phyloP scores from a whole-genome alignment of 2,888 invertebrate species.

The Nudaria mundana region DNA sequence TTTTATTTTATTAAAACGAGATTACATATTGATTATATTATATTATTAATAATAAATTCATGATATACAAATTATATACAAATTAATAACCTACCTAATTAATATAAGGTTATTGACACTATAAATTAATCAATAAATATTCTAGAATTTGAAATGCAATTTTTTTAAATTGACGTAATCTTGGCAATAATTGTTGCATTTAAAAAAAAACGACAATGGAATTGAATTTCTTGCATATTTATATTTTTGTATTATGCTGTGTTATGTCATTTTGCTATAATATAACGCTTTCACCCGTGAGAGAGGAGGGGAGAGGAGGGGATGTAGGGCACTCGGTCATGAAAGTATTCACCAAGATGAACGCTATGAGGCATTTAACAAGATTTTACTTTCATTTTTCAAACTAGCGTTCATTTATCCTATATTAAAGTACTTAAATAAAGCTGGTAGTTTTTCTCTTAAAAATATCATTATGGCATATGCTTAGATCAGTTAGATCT shows the following conservation, averaged over 20 bases:
- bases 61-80: too few relatives aligned
- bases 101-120: too few relatives aligned
- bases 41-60: neutral
- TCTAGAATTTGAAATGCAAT: neutral
- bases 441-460: neutral
- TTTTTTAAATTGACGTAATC: too few relatives aligned
- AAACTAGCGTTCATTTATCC: neutral
- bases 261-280: constrained; percentile 15
- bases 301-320: too few relatives aligned
- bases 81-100: too few relatives aligned
- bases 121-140: neutral
- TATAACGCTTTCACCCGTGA: constrained; percentile 11
- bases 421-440: neutral
- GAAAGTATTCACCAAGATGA: constrained; percentile 8
- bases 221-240: constrained; percentile 4
- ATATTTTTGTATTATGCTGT: constrained; percentile 6
- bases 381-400: constrained; percentile 11
- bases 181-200: too few relatives aligned
- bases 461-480: neutral
- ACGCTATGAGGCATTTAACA: constrained; percentile 4
- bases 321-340: constrained; percentile 12
- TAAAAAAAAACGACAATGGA: neutral
- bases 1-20: too few relatives aligned
- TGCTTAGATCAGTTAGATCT: too few relatives aligned
- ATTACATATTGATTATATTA: too few relatives aligned